Evolutionary conservation across 1,140 invertebrate genomes (phyloP).

Genomic region (Drosophila hydei): DNA sequence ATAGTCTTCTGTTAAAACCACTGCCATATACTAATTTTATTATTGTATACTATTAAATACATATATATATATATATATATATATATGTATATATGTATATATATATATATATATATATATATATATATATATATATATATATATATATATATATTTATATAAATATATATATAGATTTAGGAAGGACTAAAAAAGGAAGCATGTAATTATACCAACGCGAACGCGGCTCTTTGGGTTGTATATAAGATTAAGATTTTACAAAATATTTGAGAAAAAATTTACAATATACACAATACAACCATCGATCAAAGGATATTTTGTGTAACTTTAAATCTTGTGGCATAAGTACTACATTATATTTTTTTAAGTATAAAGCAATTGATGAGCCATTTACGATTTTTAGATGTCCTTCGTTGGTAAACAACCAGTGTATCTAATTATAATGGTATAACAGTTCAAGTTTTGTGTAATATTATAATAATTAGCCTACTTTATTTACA

Average conservation of each 20-base stretch:
- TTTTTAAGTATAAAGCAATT: slow-evolving; percentile 17
- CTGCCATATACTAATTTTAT: neutral
- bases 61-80: too few relatives aligned
- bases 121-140: too few relatives aligned
- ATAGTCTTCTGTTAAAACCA: slow-evolving; percentile 2
- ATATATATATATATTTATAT: too few relatives aligned
- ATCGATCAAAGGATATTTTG: slow-evolving; percentile 8
- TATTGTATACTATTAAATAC: neutral
- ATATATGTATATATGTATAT: too few relatives aligned
- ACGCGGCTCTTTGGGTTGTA: neutral
- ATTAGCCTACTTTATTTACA: slow-evolving; percentile 53
- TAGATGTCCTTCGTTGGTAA: slow-evolving; percentile 20
- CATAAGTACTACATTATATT: slow-evolving; percentile 20
- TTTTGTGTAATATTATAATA: slow-evolving; percentile 26
- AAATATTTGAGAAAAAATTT: slow-evolving; percentile 10
- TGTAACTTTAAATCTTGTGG: slow-evolving; percentile 12
- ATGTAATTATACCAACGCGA: neutral
- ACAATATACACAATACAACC: slow-evolving; percentile 20
- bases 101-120: too few relatives aligned
- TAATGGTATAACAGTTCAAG: slow-evolving; percentile 42
- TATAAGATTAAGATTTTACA: slow-evolving; percentile 2
- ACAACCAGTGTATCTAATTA: slow-evolving; percentile 27
- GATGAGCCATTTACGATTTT: slow-evolving; percentile 12
- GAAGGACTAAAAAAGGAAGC: slow-evolving; percentile 14
- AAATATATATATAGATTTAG: neutral